Evolutionary conservation across 2,888 invertebrate species (phyloP).

Genomic region (Lacanobia oleracea): DNA sequence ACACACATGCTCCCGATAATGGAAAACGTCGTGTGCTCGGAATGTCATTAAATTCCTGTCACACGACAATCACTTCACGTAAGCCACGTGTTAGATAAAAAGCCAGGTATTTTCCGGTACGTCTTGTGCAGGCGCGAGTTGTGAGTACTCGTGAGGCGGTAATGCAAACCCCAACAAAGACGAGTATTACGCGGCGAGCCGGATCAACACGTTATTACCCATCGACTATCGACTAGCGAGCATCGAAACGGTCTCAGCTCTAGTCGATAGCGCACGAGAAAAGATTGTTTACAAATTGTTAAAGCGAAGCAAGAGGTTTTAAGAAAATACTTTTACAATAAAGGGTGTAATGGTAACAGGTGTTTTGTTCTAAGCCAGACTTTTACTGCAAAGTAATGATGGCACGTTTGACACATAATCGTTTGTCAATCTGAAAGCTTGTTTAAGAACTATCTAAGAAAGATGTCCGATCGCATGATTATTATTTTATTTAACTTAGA

Average conservation of each 20-base stretch:
- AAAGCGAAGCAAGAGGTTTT: background rate
- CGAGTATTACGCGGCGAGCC: slow-evolving; percentile 14
- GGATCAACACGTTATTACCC: slow-evolving; percentile 48
- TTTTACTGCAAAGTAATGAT: background rate
- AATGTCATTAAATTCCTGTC: slow-evolving; percentile 44
- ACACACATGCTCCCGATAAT: background rate
- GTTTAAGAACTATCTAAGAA: background rate
- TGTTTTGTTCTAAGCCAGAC: background rate
- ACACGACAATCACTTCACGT: slow-evolving; percentile 29
- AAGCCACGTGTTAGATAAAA: slow-evolving; percentile 38
- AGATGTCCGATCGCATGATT: no score
- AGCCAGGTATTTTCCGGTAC: slow-evolving; percentile 38
- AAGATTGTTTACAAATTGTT: slow-evolving; percentile 31
- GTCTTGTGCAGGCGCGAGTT: slow-evolving; percentile 28
- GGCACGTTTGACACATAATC: no score
- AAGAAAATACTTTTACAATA: background rate
- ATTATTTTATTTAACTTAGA: background rate
- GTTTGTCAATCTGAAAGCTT: background rate
- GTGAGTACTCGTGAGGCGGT: slow-evolving; percentile 17
- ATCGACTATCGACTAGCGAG: slow-evolving; percentile 28
- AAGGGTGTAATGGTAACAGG: background rate
- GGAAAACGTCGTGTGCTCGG: slow-evolving; percentile 24
- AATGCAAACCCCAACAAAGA: slow-evolving; percentile 53
- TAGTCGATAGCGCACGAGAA: background rate
- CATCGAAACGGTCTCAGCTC: slow-evolving; percentile 28